These are phyloP conservation scores for Micoletzkya japonica DNA, from an alignment of 2,888 invertebrate genomes.

Conservation along the genomic window DNA sequence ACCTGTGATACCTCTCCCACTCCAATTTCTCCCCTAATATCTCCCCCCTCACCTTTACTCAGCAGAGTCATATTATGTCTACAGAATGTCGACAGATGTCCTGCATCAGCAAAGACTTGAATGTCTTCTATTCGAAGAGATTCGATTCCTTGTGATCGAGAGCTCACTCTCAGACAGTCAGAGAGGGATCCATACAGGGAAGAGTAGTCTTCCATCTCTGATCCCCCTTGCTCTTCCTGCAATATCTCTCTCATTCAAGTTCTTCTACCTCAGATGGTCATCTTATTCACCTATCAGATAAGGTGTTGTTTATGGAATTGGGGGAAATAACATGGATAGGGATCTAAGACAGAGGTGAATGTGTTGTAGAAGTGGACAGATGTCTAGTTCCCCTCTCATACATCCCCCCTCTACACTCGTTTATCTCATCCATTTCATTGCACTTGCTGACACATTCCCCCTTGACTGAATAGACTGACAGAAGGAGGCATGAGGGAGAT, in stretches of 20 bases:
- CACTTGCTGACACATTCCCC: too few species aligned
- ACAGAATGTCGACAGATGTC: conserved; percentile 48
- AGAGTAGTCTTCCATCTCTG: too few species aligned
- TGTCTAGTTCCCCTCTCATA: too few species aligned
- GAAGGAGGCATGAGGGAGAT: background rate
- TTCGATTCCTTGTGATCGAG: background rate
- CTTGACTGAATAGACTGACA: background rate
- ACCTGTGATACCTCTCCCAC: too few species aligned
- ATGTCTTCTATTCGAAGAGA: conserved; percentile 30
- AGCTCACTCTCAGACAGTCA: conserved; percentile 6
- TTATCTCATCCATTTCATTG: background rate
- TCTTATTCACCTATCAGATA: too few species aligned
- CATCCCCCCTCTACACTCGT: background rate
- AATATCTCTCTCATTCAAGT: conserved; percentile 10
- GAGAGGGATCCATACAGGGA: too few species aligned
- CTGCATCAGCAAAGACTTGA: conserved; percentile 43
- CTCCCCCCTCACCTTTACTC: conserved; percentile 1
- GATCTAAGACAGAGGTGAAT: too few species aligned
- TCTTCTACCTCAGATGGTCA: too few species aligned
- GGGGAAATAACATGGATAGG: too few species aligned
- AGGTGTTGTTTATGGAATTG: too few species aligned
- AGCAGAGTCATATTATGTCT: conserved; percentile 39
- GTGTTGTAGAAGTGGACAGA: too few species aligned
- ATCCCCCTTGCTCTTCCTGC: background rate
- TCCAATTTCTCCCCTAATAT: background rate